phyloP scores from a whole-genome alignment of 2,888 invertebrate species.

The Epinotia nisella region DNA sequence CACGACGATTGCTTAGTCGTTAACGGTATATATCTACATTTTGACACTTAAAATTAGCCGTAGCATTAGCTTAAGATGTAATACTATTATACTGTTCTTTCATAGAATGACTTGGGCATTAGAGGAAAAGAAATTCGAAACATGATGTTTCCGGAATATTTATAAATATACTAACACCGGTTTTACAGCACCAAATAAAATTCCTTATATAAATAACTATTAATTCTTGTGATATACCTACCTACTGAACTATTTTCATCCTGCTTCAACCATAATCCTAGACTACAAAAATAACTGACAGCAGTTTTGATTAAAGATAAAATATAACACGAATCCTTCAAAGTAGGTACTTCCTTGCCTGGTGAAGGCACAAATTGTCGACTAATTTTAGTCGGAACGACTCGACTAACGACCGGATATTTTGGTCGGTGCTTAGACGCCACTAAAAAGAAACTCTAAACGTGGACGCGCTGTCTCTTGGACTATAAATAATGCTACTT shows the following conservation, averaged over 20 bases:
- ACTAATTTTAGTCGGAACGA: conserved; percentile 75
- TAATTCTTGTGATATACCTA: not conserved
- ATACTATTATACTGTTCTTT: no score
- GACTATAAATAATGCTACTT: conserved; percentile 67
- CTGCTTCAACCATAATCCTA: not conserved
- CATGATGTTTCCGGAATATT: no score
- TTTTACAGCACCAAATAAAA: not conserved
- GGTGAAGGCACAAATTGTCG: conserved; percentile 60
- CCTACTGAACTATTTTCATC: not conserved
- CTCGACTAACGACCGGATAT: conserved; percentile 72
- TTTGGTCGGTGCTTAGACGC: conserved; percentile 73
- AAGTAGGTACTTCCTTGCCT: conserved; percentile 54
- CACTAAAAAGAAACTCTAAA: conserved; percentile 70
- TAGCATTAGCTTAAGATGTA: no score
- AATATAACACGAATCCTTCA: conserved; percentile 27
- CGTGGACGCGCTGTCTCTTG: conserved; percentile 62
- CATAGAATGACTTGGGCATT: no score
- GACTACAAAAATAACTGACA: not conserved
- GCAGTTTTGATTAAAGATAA: conserved; percentile 16
- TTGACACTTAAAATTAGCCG: no score
- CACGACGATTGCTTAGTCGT: no score
- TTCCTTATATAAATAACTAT: not conserved
- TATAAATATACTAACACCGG: not conserved
- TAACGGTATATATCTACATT: no score
- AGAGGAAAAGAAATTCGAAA: no score